These are phyloP conservation scores for Daktulosphaira vitifoliae DNA, from an alignment of 1,140 invertebrate genomes.

Conservation along the genomic window DNA sequence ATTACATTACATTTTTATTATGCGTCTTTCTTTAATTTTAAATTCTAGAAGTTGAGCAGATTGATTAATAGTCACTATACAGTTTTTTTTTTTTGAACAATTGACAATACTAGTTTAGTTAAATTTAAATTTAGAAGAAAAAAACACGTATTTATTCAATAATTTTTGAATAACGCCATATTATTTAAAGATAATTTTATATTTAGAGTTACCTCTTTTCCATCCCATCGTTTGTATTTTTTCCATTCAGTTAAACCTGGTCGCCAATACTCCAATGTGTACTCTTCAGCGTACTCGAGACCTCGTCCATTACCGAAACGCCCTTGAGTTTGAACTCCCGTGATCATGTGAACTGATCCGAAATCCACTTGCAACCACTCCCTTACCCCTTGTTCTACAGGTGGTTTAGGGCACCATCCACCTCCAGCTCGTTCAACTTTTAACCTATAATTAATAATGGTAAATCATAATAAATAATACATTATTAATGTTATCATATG, in stretches of 20 bases:
- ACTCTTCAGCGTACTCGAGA: slow-evolving; percentile 81
- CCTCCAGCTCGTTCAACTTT: slow-evolving; percentile 79
- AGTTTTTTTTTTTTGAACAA: too few relatives aligned
- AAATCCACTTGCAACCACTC: slow-evolving; percentile 88
- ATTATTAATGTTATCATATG: neutral
- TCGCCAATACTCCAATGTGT: slow-evolving; percentile 84
- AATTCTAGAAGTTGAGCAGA: too few relatives aligned
- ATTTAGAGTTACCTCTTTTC: slow-evolving; percentile 41
- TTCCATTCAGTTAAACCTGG: slow-evolving; percentile 53
- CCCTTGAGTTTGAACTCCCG: slow-evolving; percentile 77
- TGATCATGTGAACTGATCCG: slow-evolving; percentile 65
- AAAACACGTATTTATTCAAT: too few relatives aligned
- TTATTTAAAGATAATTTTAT: too few relatives aligned
- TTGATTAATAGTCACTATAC: too few relatives aligned
- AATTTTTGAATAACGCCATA: too few relatives aligned
- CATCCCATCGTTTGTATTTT: slow-evolving; percentile 40
- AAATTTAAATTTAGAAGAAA: too few relatives aligned
- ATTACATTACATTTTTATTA: too few relatives aligned
- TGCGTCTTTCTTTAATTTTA: too few relatives aligned
- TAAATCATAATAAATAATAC: slow-evolving; percentile 35
- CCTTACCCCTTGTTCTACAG: slow-evolving; percentile 71
- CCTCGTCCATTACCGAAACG: slow-evolving; percentile 89
- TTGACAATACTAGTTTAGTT: too few relatives aligned
- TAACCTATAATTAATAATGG: too few relatives aligned
- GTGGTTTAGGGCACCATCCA: slow-evolving; percentile 89